These are phyloP conservation scores for Andrena dorsata DNA, from an alignment of 2,888 invertebrate genomes.

Conservation along the genomic window DNA sequence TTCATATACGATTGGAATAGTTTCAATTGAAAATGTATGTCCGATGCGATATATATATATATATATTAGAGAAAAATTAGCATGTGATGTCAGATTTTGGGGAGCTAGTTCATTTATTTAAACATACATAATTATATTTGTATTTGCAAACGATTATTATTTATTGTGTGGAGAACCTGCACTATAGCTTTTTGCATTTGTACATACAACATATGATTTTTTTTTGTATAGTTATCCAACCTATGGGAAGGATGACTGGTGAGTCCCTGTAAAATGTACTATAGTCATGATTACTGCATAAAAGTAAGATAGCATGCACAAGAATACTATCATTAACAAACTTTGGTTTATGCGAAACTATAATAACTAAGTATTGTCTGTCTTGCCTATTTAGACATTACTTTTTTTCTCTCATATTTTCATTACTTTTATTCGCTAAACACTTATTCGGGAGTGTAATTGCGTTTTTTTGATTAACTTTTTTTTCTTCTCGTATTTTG, in stretches of 20 bases:
- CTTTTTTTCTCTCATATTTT: slow-evolving; percentile 27
- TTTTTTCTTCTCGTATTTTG: slow-evolving; percentile 1
- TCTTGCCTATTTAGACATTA: slow-evolving; percentile 38
- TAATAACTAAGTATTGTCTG: slow-evolving; percentile 47
- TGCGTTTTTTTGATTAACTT: slow-evolving; percentile 12
- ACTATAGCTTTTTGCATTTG: slow-evolving; percentile 75
- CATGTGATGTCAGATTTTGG: slow-evolving; percentile 56
- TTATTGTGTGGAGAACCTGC: slow-evolving; percentile 69
- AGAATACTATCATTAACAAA: slow-evolving; percentile 59
- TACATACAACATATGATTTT: slow-evolving; percentile 81
- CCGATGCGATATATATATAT: slow-evolving; percentile 31
- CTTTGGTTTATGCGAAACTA: slow-evolving; percentile 44
- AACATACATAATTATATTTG: slow-evolving; percentile 35
- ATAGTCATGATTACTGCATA: slow-evolving; percentile 72
- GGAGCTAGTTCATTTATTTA: slow-evolving; percentile 33
- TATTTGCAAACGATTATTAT: slow-evolving; percentile 49
- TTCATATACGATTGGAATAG: slow-evolving; percentile 13
- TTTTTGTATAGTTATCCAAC: slow-evolving; percentile 86
- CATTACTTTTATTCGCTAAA: slow-evolving; percentile 41
- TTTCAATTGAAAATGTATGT: slow-evolving; percentile 24
- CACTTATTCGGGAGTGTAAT: background rate
- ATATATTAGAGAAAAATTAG: slow-evolving; percentile 49
- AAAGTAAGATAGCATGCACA: slow-evolving; percentile 72
- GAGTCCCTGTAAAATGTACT: slow-evolving; percentile 84
- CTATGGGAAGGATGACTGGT: slow-evolving; percentile 88